These are phyloP conservation scores for Acanthosepion pharaonis DNA, from an alignment of 2,888 invertebrate genomes.

Conservation along the genomic window DNA sequence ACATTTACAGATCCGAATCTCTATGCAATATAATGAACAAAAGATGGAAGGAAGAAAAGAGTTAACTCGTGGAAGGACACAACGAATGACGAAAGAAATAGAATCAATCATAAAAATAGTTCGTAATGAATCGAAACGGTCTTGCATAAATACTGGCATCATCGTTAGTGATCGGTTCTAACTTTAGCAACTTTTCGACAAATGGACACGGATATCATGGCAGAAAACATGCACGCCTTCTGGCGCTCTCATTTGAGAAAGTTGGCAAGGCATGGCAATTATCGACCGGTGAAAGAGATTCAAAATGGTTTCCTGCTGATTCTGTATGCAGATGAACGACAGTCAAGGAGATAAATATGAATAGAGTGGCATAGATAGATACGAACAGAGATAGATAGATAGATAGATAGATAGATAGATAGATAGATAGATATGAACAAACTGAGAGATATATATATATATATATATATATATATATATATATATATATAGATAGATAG, in stretches of 20 bases:
- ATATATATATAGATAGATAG: no score
- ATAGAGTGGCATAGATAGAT: no score
- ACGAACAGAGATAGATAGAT: background rate
- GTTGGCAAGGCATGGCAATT: background rate
- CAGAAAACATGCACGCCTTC: background rate
- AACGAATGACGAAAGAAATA: background rate
- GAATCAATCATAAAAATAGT: background rate
- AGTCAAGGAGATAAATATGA: no score
- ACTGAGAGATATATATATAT: no score
- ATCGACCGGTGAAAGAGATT: background rate
- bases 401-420: background rate
- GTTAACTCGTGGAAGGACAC: background rate
- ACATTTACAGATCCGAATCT: no score
- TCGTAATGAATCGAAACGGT: background rate
- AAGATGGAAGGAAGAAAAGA: no score
- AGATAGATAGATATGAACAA: no score
- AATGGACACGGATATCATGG: background rate
- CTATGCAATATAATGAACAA: no score
- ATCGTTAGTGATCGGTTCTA: conserved; percentile 33
- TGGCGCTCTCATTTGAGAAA: conserved; percentile 20
- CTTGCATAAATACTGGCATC: conserved; percentile 2
- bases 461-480: no score
- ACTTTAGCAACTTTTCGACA: conserved; percentile 8
- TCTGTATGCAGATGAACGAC: background rate
- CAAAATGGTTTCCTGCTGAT: background rate